Base-by-base conservation (phyloP, 1,140 invertebrate genomes). In the Camponotus pennsylvanicus region DNA sequence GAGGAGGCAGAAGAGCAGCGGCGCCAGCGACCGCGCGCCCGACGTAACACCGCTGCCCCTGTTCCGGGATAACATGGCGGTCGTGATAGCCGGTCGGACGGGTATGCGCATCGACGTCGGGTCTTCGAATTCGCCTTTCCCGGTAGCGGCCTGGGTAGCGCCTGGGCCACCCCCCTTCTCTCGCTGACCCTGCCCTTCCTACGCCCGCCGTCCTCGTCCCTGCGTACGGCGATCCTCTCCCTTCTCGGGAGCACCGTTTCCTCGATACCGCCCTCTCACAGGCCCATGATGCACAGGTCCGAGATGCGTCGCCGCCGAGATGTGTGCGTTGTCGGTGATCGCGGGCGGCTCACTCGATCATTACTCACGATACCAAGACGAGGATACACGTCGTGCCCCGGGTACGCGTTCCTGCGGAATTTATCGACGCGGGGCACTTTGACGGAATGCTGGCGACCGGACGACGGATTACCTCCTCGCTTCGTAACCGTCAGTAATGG, bases 61-160 rank as follows among this genome's bases (percentile, higher is more conserved):
- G 49, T 52, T 92, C 90, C 86, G 89, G 89, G 77, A 85, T 88
- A 92, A 93, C 93, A 94, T 94, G 92, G 92, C 92, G 79, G 93
- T 92, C 92, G 85, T 92, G 92, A 93, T 92, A 93, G 91, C 92
- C 93, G 92, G 93, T 73, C 67, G 27, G 77, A 6, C 63, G 63
- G 11, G 52, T 27, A 27, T 13, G 61, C 42, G 27, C 27, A 32
- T n/a, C 18, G 27, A 66, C 45, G 8, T 40, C 37, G n/a, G 27
- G 63, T 70, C 66, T 6, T 21, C 66, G 49, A 40, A 27, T 70
- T 37, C 64, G 45, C 42, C 76, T 49, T 27, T 55, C 13, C 52
- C 67, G 11, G 52, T 76, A 59, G 21, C 21, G 21, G 27, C 27
- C 34, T 77, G 66, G 77, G 70, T 45, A 42, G 64, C 27, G 27